Conservation (phyloP, 2,797 vertebrate species). For the Moxostoma hubbsi region DNA sequence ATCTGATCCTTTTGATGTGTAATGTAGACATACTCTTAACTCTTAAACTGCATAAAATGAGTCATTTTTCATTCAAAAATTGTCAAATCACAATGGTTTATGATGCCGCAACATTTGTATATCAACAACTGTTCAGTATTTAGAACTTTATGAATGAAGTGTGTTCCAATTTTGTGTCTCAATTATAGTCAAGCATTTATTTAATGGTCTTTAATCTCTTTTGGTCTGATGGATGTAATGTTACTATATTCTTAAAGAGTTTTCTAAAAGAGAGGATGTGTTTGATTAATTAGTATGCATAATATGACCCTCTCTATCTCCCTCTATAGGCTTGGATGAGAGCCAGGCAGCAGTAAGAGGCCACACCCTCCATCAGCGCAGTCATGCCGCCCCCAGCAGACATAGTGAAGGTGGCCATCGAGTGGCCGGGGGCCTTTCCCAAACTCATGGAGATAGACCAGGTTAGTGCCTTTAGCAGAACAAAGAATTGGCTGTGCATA, state of each 20-base stretch:
- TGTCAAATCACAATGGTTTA: no score
- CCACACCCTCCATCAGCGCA: constrained; percentile 57
- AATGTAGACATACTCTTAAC: no score
- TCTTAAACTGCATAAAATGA: no score
- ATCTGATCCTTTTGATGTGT: no score
- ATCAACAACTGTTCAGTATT: no score
- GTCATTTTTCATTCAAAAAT: no score
- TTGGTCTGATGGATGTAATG: background rate
- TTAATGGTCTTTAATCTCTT: background rate
- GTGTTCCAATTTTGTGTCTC: no score
- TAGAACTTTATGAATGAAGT: no score
- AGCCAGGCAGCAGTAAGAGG: constrained; percentile 72
- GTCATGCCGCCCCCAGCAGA: constrained; percentile 94
- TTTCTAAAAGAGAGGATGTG: background rate
- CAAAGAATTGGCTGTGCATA: background rate
- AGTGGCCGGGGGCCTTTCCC: constrained; percentile 95
- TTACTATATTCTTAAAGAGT: background rate
- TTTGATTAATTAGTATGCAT: background rate
- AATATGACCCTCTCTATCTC: background rate
- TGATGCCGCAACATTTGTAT: no score
- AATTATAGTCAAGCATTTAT: no score
- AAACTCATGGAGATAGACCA: constrained; percentile 99
- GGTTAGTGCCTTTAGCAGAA: constrained; percentile 74
- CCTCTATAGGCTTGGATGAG: constrained; percentile 83
- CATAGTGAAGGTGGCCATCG: constrained; percentile 97